Conservation (phyloP, 2,113 vertebrate genomes). For the Ctenomys sociabilis region DNA sequence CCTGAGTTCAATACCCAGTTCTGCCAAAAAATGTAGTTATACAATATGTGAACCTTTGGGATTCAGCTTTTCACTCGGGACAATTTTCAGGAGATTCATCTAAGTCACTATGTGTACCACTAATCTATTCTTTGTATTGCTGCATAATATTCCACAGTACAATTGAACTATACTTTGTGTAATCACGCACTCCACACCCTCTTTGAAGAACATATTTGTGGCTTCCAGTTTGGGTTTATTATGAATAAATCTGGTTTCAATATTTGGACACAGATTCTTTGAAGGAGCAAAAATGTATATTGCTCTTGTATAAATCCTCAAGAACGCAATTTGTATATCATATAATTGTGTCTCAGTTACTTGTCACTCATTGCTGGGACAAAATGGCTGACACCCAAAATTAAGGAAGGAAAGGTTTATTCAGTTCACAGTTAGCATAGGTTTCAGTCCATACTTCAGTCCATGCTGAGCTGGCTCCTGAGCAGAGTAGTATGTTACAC, state of each 20-base stretch:
- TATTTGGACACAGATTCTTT: constrained; percentile 27
- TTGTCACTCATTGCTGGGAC: too few relatives aligned
- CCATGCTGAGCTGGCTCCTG: too few relatives aligned
- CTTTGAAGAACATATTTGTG: not conserved
- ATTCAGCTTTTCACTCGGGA: not conserved
- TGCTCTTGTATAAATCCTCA: constrained; percentile 47
- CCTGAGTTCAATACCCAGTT: too few relatives aligned
- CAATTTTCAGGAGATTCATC: constrained; percentile 26
- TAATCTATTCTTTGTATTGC: not conserved
- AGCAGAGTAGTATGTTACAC: too few relatives aligned
- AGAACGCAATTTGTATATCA: not conserved
- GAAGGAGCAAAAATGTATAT: not conserved
- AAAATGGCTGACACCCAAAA: too few relatives aligned
- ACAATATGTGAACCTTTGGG: not conserved
- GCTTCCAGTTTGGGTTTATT: constrained; percentile 36
- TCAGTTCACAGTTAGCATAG: too few relatives aligned
- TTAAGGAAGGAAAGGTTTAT: too few relatives aligned
- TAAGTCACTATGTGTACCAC: not conserved
- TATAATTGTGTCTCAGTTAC: not conserved
- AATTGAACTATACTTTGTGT: not conserved
- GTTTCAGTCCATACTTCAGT: too few relatives aligned
- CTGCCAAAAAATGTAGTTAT: not conserved
- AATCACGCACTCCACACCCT: not conserved
- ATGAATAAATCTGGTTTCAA: constrained; percentile 46
- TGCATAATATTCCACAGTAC: not conserved